Evolutionary conservation across 2,888 invertebrate species (phyloP), one percentile per base, ranked within the genome.

Genomic region (Heteromurus nitidus): DNA sequence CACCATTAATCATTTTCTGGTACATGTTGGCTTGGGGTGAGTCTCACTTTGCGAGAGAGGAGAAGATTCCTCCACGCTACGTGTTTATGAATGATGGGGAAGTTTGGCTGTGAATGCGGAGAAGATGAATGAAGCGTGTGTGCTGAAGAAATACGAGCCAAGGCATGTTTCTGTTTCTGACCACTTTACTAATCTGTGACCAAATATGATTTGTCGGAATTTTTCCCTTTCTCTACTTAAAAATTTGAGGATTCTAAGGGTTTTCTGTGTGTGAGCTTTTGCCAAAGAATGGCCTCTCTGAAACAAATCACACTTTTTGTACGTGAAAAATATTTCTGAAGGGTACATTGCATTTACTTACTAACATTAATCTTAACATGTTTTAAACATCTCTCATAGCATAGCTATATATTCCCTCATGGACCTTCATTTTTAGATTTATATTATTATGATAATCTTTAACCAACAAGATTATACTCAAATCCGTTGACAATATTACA

Each of bases 1-100:
- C 60, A 31, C 55, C 80, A 80, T 80, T 80, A 80, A 80, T 80
- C 80, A 80, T 72, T 50, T 70, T 44, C 30, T 62, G n/a, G 20
- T 62, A 24, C 55, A 28, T 47, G 1, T 60, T 20, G 5, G 16
- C 28, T 60, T 47, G 36, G 68, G 24, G n/a, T 30, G 22, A 55
- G 36, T 16, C 20, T n/a, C n/a, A n/a, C n/a, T n/a, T n/a, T n/a
- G 42, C 11, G 20, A 65, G 50, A 18, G 62, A 36, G 28, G 53
- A 50, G 60, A 16, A 16, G 62, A 47, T 28, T 28, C 72, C 47
- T 44, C 18, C 47, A 53, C 53, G 42, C 65, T 20, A 60, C 28
- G 16, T 26, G 28, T 50, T 28, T 36, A 36, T 24, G 65, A 36
- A 55, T 65, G 62, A 55, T 55, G 55, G 22, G 1, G 11, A 16